phyloP scores from a whole-genome alignment of 2,797 vertebrate species.

The Lacerta bilineata region DNA sequence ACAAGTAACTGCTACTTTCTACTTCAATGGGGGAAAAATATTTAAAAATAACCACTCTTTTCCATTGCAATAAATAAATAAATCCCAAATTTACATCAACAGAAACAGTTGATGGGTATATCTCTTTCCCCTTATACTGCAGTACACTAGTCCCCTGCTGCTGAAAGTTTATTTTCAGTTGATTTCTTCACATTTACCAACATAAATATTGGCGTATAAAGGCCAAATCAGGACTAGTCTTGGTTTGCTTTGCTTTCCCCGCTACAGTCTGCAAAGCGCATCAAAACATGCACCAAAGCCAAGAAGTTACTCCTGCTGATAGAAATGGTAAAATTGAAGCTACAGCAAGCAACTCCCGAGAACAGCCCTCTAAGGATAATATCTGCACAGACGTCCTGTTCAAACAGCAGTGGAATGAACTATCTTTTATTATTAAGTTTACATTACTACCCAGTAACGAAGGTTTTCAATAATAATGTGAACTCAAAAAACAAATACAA shows the following conservation, averaged over 20 bases:
- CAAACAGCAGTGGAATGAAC: background rate
- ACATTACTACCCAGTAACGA: no score
- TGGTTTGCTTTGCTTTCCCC: background rate
- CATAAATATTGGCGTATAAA: background rate
- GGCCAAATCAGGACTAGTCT: background rate
- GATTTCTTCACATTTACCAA: background rate
- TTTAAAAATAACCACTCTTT: no score
- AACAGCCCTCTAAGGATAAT: background rate
- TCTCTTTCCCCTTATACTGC: background rate
- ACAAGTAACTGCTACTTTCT: background rate
- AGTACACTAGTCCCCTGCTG: background rate
- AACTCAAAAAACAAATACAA: no score
- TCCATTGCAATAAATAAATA: no score
- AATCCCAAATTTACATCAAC: no score
- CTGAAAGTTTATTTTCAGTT: background rate
- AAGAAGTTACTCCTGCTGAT: constrained; percentile 2
- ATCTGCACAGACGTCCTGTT: background rate
- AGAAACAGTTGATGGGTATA: background rate
- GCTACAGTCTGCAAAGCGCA: background rate
- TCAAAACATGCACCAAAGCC: background rate
- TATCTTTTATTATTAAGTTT: no score
- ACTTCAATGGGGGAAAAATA: background rate
- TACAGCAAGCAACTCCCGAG: background rate
- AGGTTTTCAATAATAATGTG: no score
- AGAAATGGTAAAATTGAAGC: background rate